phyloP scores from a whole-genome alignment of 2,888 invertebrate species.

The Rhaphigaster nebulosa region DNA sequence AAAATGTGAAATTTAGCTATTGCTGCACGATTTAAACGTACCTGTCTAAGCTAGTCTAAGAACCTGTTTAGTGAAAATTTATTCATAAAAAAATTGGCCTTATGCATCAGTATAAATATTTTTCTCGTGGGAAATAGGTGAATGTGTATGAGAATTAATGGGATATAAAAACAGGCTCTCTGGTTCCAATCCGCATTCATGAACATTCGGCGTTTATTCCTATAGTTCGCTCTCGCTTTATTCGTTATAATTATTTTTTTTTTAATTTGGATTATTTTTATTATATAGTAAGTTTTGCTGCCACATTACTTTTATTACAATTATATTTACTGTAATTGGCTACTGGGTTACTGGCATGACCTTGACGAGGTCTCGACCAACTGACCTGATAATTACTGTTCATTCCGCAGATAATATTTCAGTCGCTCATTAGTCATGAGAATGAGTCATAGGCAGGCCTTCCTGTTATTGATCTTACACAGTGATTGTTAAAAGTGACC shows the following conservation, averaged over 20 bases:
- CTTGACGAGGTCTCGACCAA: neutral
- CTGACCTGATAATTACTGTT: neutral
- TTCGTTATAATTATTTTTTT: neutral
- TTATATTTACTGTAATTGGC: neutral
- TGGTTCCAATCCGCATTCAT: neutral
- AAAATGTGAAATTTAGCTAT: neutral
- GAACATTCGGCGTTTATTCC: neutral
- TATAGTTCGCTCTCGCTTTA: neutral
- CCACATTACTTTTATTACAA: neutral
- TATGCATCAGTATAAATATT: neutral
- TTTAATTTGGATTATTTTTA: neutral
- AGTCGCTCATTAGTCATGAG: neutral
- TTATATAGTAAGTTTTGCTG: neutral
- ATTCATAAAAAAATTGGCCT: neutral
- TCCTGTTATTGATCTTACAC: neutral
- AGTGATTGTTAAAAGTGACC: no score
- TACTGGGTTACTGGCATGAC: no score
- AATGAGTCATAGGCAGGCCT: neutral
- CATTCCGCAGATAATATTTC: neutral
- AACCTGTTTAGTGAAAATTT: slow-evolving; percentile 10
- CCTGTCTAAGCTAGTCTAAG: neutral
- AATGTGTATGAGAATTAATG: neutral
- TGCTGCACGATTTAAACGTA: neutral
- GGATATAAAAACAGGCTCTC: neutral
- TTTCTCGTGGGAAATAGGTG: slow-evolving; percentile 34